These are phyloP conservation scores for Endotricha flammealis DNA, from an alignment of 2,888 invertebrate genomes.

Conservation along the genomic window DNA sequence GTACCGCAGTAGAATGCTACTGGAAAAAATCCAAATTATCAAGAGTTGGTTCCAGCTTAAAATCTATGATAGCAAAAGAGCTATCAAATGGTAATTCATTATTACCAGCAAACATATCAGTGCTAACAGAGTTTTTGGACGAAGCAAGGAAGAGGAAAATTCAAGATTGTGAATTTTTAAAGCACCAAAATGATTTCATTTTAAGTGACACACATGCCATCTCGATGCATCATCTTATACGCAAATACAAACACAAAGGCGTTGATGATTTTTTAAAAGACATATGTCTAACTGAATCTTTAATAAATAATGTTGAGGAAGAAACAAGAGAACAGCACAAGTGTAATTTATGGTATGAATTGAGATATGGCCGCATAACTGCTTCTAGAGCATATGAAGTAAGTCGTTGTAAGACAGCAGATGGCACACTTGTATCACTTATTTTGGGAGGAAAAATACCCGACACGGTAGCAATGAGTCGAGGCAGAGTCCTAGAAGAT, in stretches of 20 bases:
- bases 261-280: slow-evolving; percentile 16
- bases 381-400: slow-evolving; percentile 22
- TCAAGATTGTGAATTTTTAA: slow-evolving; percentile 22
- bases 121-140: slow-evolving; percentile 20
- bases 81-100: slow-evolving; percentile 19
- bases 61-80: slow-evolving; percentile 28
- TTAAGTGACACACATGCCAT: neutral
- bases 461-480: slow-evolving; percentile 19
- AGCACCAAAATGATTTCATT: slow-evolving; percentile 18
- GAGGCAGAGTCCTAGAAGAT: slow-evolving; percentile 18
- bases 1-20: slow-evolving; percentile 27
- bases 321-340: slow-evolving; percentile 18
- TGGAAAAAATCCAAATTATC: slow-evolving; percentile 33
- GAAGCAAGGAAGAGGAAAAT: slow-evolving; percentile 22
- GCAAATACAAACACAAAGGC: neutral
- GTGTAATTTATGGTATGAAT: slow-evolving; percentile 23
- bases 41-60: slow-evolving; percentile 27
- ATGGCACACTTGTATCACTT: slow-evolving; percentile 18
- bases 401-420: slow-evolving; percentile 16
- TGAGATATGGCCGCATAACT: slow-evolving; percentile 23
- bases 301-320: slow-evolving; percentile 15
- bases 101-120: slow-evolving; percentile 12
- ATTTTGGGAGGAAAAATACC: slow-evolving; percentile 20
- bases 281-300: slow-evolving; percentile 2
- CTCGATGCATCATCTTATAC: slow-evolving; percentile 1